Base-by-base conservation (phyloP, 2,797 vertebrate species). In the Lateolabrax maculatus region DNA sequence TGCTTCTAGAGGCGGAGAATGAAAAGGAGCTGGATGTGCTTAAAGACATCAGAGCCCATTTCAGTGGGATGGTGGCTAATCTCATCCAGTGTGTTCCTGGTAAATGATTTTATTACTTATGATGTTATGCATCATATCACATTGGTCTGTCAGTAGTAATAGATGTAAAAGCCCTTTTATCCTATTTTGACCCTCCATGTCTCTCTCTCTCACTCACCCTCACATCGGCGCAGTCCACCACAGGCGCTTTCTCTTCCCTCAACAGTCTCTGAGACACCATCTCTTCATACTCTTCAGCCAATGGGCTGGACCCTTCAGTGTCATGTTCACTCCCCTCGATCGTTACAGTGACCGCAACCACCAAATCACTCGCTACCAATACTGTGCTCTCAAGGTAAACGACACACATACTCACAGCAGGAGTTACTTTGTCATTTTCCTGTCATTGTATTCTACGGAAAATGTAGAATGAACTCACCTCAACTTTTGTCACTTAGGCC, bases 251-350 rank as follows among this genome's bases (percentile, higher is more conserved):
- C 97, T 99, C 64, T 99, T 99, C 91, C 97, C 98, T 78, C 98
- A 99, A 77, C 98, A 99, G 93, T 99, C 98, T 81, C 90, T 99
- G 89, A 95, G 98, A 71, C 98, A 99, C 87, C 98, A 99, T 84
- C 97, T 99, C 73, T 99, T 99, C 95, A 99, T 99, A 87, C 95
- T 99, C 78, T 99, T 99, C 91, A 99, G 98, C 90, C 98, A 99
- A 69, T 99, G 98, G 98, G 98, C 98, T 0, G 98, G 98, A 64
- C 98, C 98, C 53, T 99, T 99, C 95, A 99, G 98, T 80, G 97
- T 99, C 77, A 99, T 99, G 98, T 99, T 99, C 85, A 99, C 98
- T 0, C 98, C 98, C 1, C 93, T 99, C 67, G 98, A 99, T 73
- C 97, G 98, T 34, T 99, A 99, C 90, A 99, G 98, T 56, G 98